phyloP scores from a whole-genome alignment of 1,140 invertebrate genomes.

The Caenorhabditis remanei region DNA sequence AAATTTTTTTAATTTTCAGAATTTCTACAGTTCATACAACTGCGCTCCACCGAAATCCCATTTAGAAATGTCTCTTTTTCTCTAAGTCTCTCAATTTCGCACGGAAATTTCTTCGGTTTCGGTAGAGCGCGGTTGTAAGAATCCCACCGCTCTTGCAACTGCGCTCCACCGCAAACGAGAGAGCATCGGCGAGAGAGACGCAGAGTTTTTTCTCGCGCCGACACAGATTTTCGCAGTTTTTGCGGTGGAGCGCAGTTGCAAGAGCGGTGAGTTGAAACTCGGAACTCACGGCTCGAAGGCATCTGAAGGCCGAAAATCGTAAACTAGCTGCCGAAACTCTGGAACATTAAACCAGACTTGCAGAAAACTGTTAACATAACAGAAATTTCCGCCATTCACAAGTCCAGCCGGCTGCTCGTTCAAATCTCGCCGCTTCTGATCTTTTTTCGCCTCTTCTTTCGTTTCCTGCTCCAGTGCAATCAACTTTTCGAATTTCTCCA shows the following conservation, averaged over 20 bases:
- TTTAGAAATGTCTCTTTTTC: too few species aligned
- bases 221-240: too few species aligned
- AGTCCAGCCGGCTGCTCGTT: constrained; percentile 72
- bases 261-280: too few species aligned
- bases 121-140: too few species aligned
- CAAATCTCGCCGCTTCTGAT: constrained; percentile 64
- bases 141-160: too few species aligned
- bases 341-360: constrained; percentile 76
- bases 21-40: background rate
- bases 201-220: too few species aligned
- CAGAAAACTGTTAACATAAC: constrained; percentile 76
- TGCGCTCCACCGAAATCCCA: too few species aligned
- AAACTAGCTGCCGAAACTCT: constrained; percentile 73
- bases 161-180: too few species aligned
- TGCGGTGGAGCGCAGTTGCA: too few species aligned
- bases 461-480: constrained; percentile 57
- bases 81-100: too few species aligned
- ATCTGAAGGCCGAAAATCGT: constrained; percentile 68
- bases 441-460: constrained; percentile 59
- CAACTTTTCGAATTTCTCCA: constrained; percentile 76
- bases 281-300: constrained; percentile 19
- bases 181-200: too few species aligned
- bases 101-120: too few species aligned
- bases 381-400: constrained; percentile 72
- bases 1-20: background rate